These are phyloP conservation scores for Drosophila oshimai DNA, from an alignment of 1,140 invertebrate species.

Conservation along the genomic window DNA sequence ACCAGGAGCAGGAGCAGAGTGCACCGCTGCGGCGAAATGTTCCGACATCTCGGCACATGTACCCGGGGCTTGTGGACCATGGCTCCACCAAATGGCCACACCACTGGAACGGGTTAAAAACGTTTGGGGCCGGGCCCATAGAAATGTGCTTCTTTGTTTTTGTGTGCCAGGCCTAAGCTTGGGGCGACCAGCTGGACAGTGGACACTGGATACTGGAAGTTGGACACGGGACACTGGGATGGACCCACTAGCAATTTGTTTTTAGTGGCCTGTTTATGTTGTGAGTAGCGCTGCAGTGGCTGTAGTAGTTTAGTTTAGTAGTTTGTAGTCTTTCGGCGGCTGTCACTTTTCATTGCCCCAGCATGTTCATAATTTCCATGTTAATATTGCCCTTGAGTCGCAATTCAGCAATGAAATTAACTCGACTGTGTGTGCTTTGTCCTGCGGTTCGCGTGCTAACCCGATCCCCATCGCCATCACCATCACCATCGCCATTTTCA, in stretches of 20 bases:
- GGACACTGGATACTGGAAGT: neutral
- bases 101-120: neutral
- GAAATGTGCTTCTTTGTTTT: constrained; percentile 39
- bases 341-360: constrained; percentile 66
- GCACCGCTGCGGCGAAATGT: constrained; percentile 68
- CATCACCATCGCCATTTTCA: neutral
- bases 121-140: constrained; percentile 13
- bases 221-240: constrained; percentile 8
- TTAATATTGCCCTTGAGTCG: constrained; percentile 80
- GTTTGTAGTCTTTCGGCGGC: constrained; percentile 45
- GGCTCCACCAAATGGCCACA: neutral
- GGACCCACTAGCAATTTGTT: constrained; percentile 44
- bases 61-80: no score
- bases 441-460: constrained; percentile 3
- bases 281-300: constrained; percentile 24
- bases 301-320: constrained; percentile 27
- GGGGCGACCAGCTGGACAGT: constrained; percentile 1
- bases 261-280: constrained; percentile 62
- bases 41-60: constrained; percentile 47
- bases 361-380: constrained; percentile 73
- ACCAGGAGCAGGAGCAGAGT: constrained; percentile 23
- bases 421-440: constrained; percentile 43
- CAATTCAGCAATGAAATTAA: constrained; percentile 76
- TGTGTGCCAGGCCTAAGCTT: constrained; percentile 33
- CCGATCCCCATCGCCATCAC: no score